These are phyloP conservation scores for Pogonophryne albipinna DNA, from an alignment of 2,797 vertebrate genomes.

Conservation along the genomic window DNA sequence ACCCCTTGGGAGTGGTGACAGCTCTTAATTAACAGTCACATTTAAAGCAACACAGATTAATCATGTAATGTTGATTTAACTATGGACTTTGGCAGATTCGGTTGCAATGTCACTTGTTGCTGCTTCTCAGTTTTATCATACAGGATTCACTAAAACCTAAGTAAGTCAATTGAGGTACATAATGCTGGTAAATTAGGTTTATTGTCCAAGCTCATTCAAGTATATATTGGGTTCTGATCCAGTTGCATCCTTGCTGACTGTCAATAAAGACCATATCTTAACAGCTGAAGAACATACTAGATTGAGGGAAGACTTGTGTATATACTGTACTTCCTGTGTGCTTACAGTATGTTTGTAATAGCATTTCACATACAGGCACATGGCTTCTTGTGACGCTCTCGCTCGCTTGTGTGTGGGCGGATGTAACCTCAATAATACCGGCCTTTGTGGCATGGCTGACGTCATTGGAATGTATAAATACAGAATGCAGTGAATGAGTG, in stretches of 20 bases:
- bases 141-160: neutral
- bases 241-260: neutral
- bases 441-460: slow-evolving; percentile 69
- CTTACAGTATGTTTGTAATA: neutral
- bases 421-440: slow-evolving; percentile 60
- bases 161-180: neutral
- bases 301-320: neutral
- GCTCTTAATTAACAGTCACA: slow-evolving; percentile 23
- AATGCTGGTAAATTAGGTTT: neutral
- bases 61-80: neutral
- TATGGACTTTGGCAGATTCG: neutral
- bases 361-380: slow-evolving; percentile 33
- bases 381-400: slow-evolving; percentile 18
- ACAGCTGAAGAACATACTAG: neutral
- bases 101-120: neutral
- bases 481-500: slow-evolving; percentile 52
- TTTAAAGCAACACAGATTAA: too few relatives aligned
- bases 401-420: slow-evolving; percentile 44
- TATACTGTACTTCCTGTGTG: neutral
- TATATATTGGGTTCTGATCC: neutral
- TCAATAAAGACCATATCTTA: neutral
- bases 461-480: slow-evolving; percentile 70
- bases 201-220: neutral
- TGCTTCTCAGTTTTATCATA: neutral
- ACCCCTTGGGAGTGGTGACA: slow-evolving; percentile 18